A percentile compares a stretch with the other conserved stretches of the same genome.
These are phyloP conservation scores for Liasis olivaceus DNA, from an alignment of 2,797 vertebrate species.

Conservation along the genomic window DNA sequence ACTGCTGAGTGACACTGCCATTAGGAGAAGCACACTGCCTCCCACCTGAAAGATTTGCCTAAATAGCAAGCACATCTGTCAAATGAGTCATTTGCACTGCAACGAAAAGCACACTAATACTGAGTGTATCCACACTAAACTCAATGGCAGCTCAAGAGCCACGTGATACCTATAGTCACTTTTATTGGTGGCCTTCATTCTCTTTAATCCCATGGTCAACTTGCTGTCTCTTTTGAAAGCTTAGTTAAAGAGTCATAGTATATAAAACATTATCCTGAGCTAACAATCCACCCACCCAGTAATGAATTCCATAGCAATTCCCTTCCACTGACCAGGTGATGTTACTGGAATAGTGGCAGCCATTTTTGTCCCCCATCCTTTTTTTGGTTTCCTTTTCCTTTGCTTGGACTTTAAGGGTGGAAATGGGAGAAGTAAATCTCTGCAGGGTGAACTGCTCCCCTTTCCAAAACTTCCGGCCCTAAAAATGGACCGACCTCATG, in stretches of 20 bases:
- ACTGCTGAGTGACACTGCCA: conserved; percentile 82
- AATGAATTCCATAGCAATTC: neutral
- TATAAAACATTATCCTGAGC: neutral
- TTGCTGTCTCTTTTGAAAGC: neutral
- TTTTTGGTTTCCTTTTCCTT: neutral
- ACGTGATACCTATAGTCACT: neutral
- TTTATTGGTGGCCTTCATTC: neutral
- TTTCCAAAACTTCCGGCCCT: no score
- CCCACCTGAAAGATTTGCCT: conserved; percentile 86
- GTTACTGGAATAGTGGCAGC: neutral
- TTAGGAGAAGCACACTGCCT: conserved; percentile 82
- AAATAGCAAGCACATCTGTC: conserved; percentile 69
- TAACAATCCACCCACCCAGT: neutral
- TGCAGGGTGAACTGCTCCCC: neutral
- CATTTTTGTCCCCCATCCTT: neutral
- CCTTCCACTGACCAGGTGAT: neutral
- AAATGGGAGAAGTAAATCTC: neutral
- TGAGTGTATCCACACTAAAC: conserved; percentile 34
- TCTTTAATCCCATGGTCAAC: neutral
- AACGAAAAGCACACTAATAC: conserved; percentile 56
- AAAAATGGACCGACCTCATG: no score
- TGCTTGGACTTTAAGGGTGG: neutral
- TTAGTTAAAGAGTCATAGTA: neutral
- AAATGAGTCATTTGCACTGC: conserved; percentile 53
- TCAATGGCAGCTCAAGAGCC: conserved; percentile 11